Conservation (phyloP, 2,888 invertebrate species). For the Apodemia mormo region DNA sequence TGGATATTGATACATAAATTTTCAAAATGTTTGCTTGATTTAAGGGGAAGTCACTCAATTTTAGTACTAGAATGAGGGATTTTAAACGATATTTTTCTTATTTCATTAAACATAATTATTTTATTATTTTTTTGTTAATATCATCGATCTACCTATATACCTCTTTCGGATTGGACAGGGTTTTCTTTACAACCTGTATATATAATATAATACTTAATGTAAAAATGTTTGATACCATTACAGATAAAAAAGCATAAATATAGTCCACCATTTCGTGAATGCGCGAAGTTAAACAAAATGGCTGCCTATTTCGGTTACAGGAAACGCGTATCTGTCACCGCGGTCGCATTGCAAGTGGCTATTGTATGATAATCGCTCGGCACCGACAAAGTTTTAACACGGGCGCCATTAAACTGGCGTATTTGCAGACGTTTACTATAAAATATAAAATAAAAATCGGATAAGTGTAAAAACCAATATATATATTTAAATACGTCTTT, state of each 20-base stretch:
- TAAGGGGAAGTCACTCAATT: too few relatives aligned
- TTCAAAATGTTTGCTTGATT: too few relatives aligned
- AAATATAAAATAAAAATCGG: background rate
- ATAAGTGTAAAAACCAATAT: background rate
- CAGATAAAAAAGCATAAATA: slow-evolving; percentile 10
- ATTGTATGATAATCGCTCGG: slow-evolving; percentile 78
- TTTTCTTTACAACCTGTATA: too few relatives aligned
- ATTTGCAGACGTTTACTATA: slow-evolving; percentile 25
- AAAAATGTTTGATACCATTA: too few relatives aligned
- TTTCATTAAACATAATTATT: too few relatives aligned
- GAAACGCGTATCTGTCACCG: slow-evolving; percentile 79
- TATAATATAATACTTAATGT: too few relatives aligned
- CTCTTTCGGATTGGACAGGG: too few relatives aligned
- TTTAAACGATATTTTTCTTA: too few relatives aligned
- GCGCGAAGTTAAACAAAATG: slow-evolving; percentile 66
- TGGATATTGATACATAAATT: too few relatives aligned
- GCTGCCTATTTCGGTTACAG: slow-evolving; percentile 73
- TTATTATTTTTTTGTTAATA: too few relatives aligned
- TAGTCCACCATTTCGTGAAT: slow-evolving; percentile 62
- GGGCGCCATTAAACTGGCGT: slow-evolving; percentile 58
- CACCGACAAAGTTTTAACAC: slow-evolving; percentile 71
- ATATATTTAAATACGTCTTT: background rate
- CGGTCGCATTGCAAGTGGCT: slow-evolving; percentile 72
- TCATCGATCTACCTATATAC: too few relatives aligned
- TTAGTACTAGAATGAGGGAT: too few relatives aligned